phyloP scores from a whole-genome alignment of 1,140 invertebrate genomes.

The Sycophaga agraensis region DNA sequence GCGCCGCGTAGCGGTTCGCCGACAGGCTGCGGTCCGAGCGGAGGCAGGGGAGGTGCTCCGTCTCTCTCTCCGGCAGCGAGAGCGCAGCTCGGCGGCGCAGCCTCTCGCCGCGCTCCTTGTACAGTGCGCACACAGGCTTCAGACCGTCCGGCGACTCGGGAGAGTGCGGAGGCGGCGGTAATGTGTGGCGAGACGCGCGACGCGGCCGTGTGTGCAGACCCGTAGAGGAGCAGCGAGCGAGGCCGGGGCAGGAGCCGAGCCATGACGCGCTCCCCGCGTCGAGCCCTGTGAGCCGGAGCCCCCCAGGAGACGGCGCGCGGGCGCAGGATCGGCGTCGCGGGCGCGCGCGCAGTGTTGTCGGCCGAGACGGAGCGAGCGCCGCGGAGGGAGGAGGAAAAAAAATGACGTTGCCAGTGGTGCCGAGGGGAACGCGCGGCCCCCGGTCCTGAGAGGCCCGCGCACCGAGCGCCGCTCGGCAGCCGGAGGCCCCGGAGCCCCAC shows the following conservation, averaged over 20 bases:
- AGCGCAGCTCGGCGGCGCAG: no score
- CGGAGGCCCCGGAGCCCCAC: no score
- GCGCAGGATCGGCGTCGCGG: no score
- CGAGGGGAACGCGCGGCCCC: no score
- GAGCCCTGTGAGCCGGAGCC: background rate
- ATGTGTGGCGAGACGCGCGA: conserved; percentile 20
- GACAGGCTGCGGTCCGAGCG: background rate
- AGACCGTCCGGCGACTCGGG: conserved; percentile 36
- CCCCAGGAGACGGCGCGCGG: background rate
- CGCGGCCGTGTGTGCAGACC: conserved; percentile 24
- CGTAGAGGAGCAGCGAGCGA: no score
- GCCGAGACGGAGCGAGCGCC: no score
- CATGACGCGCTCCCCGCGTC: background rate
- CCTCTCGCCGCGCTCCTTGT: background rate
- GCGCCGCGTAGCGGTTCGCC: background rate
- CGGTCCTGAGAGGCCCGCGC: no score
- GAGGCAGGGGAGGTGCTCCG: background rate
- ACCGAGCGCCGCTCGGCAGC: no score
- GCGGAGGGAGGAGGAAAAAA: background rate
- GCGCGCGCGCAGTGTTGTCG: no score
- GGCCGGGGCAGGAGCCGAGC: background rate
- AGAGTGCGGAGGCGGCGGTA: conserved; percentile 34
- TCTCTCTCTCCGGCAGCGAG: background rate
- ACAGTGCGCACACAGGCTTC: conserved; percentile 30
- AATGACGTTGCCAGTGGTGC: conserved; percentile 18